Conservation (phyloP, 2,113 vertebrate species). For the Dipodomys stephensi region DNA sequence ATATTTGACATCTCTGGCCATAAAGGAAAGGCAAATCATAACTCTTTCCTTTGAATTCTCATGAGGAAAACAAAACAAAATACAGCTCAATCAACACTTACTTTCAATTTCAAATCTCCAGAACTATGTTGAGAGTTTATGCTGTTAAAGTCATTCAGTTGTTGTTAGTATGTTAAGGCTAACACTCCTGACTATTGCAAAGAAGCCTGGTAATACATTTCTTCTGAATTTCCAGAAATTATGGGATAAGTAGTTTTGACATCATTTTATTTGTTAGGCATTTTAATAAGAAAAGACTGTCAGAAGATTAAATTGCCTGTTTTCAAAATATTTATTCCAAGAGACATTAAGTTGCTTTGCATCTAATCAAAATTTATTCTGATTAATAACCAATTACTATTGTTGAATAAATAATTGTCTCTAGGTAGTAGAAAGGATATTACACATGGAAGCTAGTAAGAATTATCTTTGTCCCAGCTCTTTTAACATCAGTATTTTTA, state of each 20-base stretch:
- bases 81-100: background rate
- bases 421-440: background rate
- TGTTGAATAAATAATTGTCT: background rate
- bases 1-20: too few relatives aligned
- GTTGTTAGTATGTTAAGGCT: background rate
- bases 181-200: background rate
- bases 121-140: background rate
- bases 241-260: background rate
- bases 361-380: background rate
- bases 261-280: background rate
- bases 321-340: constrained; percentile 8
- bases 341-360: background rate
- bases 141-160: background rate
- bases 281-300: background rate
- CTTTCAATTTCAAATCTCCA: background rate
- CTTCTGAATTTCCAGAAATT: background rate
- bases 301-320: background rate
- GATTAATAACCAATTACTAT: background rate
- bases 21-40: too few relatives aligned
- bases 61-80: background rate
- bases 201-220: background rate
- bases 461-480: background rate
- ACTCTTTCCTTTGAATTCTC: background rate
- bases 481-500: background rate
- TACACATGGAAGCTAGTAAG: background rate